Evolutionary conservation across 2,888 invertebrate species (phyloP), one percentile per base, ranked within the genome.

Genomic region (Lasioglossum lativentre): DNA sequence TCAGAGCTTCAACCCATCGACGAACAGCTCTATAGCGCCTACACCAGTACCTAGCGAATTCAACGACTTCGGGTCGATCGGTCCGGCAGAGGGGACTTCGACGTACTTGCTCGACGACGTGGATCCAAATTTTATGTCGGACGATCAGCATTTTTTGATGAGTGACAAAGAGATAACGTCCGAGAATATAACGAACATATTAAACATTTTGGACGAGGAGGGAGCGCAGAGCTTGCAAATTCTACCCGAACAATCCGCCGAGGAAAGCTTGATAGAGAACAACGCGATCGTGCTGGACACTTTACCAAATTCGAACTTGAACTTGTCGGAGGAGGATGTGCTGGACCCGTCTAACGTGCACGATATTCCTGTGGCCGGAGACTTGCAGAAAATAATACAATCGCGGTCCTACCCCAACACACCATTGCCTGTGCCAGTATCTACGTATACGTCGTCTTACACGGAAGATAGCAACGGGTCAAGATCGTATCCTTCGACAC

Each of bases 401-500:
- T 94, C 95, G 0, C 90, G 95, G n/a, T 95, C 95, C 1, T 95
- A 95, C 88, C 94, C 95, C 0, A 95, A 95, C 80, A 95, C 95
- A 14, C 95, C 95, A 6, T 82, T 95, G 78, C 95, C 95, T n/a
- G 82, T 93, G 47, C 91, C 93, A 47, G 87, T 92, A n/a, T 91
- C 90, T 34, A 88, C 87, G 6, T 94, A 92, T 71, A 88, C 92
- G 14, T 83, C 92, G 16, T 89, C 92, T n/a, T 94, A 93, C 56
- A 84, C 92, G 4, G 94, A 95, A 40, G 94, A 95, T 38, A 93
- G 92, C 78, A 94, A 93, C 78, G 93, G 93, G 4, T 97, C 97
- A 23, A 97, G 97, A 93, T 98, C 98, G 0, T 97, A 97, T 95
- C 98, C 98, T 40, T 97, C 97, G 3, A 97, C 97, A 30, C 98